Conservation (phyloP, 2,888 invertebrate species). For the Oegoconia quadripuncta region DNA sequence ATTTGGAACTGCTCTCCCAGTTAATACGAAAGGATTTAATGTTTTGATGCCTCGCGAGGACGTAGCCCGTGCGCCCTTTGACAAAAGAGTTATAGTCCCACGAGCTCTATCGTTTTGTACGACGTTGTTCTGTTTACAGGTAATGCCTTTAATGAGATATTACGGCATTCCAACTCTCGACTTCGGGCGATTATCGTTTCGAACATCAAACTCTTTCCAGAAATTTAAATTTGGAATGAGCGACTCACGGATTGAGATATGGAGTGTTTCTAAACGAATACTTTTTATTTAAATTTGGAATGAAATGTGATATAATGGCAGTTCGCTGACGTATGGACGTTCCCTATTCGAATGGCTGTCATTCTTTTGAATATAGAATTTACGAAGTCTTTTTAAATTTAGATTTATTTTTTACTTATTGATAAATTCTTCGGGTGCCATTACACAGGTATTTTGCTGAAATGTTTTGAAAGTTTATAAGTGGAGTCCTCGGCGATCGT, state of each 20-base stretch:
- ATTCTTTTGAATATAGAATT: conserved; percentile 31
- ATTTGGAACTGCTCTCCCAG: conserved; percentile 52
- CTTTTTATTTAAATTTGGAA: conserved; percentile 66
- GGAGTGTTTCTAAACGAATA: conserved; percentile 59
- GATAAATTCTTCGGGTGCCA: conserved; percentile 22
- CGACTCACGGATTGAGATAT: conserved; percentile 61
- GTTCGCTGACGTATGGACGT: conserved; percentile 50
- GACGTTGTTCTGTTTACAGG: conserved; percentile 41
- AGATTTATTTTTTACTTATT: conserved; percentile 10
- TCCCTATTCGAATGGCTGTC: conserved; percentile 35
- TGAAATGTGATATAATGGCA: conserved; percentile 58
- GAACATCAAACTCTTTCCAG: conserved; percentile 71
- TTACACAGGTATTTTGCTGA: conserved; percentile 28
- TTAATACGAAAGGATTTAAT: conserved; percentile 32
- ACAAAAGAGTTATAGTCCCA: conserved; percentile 42
- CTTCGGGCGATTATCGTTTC: conserved; percentile 62
- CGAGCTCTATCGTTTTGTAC: conserved; percentile 34
- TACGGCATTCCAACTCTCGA: conserved; percentile 62
- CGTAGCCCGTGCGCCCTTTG: conserved; percentile 33
- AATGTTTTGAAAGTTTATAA: conserved; percentile 47
- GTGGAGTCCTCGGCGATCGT: conserved; percentile 35
- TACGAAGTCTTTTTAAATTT: conserved; percentile 15
- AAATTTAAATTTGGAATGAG: conserved; percentile 70
- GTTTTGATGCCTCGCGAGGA: conserved; percentile 29
- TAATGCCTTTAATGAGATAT: conserved; percentile 67